phyloP scores from a whole-genome alignment of 2,113 vertebrate genomes.

The Ondatra zibethicus region DNA sequence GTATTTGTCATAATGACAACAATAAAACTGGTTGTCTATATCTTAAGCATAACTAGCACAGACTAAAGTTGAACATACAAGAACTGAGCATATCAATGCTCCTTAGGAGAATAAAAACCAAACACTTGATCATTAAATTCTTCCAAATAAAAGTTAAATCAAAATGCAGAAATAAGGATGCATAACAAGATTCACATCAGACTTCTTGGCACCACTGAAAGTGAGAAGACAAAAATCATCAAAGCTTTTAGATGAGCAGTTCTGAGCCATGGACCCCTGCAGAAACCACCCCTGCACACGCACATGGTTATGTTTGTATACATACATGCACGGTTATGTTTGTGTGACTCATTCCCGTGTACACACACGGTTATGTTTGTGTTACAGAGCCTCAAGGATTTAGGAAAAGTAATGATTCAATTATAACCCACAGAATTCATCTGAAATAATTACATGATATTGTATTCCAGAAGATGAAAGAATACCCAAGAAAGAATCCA shows the following conservation, averaged over 20 bases:
- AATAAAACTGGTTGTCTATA: neutral
- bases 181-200: neutral
- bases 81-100: neutral
- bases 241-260: neutral
- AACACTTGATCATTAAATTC: neutral
- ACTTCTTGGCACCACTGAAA: neutral
- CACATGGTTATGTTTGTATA: too few relatives aligned
- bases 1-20: neutral
- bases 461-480: neutral
- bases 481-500: neutral
- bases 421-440: neutral
- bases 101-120: neutral
- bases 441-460: neutral
- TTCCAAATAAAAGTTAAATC: slow-evolving; percentile 9
- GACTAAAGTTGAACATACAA: neutral
- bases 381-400: neutral
- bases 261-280: neutral
- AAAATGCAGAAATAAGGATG: slow-evolving; percentile 15
- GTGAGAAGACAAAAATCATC: neutral
- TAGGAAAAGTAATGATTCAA: neutral
- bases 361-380: neutral
- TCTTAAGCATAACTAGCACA: neutral
- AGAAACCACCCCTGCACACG: neutral
- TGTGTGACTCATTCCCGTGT: neutral
- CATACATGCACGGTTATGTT: too few relatives aligned